Conservation (phyloP, 1,140 invertebrate genomes). For the Brachionus manjavacas region DNA sequence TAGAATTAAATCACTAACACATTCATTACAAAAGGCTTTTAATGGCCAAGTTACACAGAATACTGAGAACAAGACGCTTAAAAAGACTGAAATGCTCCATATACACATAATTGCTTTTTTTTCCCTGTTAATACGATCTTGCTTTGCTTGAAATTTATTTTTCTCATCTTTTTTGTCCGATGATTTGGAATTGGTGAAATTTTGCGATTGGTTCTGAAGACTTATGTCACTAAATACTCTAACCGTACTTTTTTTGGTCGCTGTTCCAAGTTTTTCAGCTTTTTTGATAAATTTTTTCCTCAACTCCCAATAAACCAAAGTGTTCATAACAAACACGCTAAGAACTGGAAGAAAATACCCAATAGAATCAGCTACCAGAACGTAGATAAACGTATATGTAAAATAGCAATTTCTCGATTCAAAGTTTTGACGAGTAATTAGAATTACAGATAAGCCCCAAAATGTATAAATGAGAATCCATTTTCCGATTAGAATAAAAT, state of each 20-base stretch:
- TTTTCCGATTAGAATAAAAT: not conserved
- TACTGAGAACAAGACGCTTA: not conserved
- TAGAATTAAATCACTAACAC: constrained; percentile 13
- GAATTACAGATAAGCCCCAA: not conserved
- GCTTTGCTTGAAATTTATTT: not conserved
- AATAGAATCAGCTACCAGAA: not conserved
- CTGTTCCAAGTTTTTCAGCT: not conserved
- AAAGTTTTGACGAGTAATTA: constrained; percentile 5
- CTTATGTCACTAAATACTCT: not conserved
- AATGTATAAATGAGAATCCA: constrained; percentile 26
- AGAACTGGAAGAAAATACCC: constrained; percentile 5
- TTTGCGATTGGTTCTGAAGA: not conserved
- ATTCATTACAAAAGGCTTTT: constrained; percentile 10
- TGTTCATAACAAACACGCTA: not conserved
- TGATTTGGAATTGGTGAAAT: not conserved
- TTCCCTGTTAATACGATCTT: not conserved
- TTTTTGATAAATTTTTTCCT: not conserved
- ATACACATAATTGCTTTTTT: constrained; percentile 27
- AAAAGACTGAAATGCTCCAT: constrained; percentile 9
- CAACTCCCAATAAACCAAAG: not conserved
- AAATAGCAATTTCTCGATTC: not conserved
- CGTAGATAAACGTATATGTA: not conserved
- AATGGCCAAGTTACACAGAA: constrained; percentile 26
- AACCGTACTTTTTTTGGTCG: not conserved
- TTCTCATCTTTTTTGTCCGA: not conserved